Base-by-base conservation (phyloP, 2,888 invertebrate species). In the Aleiodes testaceus region DNA sequence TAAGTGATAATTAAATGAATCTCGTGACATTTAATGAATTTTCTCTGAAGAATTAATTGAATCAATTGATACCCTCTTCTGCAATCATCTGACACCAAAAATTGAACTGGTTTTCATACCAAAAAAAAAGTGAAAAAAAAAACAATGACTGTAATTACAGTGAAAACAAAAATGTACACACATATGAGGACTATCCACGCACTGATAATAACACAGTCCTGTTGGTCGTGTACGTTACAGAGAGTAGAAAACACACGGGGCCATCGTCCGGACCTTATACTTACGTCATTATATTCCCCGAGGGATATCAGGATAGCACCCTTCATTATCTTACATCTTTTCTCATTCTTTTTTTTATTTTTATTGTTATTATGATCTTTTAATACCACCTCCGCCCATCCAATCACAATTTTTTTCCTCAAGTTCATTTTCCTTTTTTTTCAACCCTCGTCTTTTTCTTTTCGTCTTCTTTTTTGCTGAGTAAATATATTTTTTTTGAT, bases 211-310 rank as follows among this genome's bases (percentile, higher is more conserved):
- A 70, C 53, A 70, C 45, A 50, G 64, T 65, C 64, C 22, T 53
- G 18, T 49, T 14, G 36, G 26, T 44, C 55, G 59, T 49, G 12
- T 68, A 52, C 42, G 53, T 70, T 59, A 30, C 59, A 47, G 49
- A 42, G 59, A 59, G 70, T 65, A 26, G 55, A 70, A 70, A 70
- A 73, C 74, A 68, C 73, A 70, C 63, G 71, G 72, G 73, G 72
- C 77, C 72, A 79, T 78, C 76, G 73, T 65, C 42, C 73, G 77
- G 76, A 80, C 80, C 79, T 79, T 81, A 81, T 82, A 82, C 79
- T 82, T 82, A 82, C 78, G 80, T 82, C 77, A 81, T 82, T 82
- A 81, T 79, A 59, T 59, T 42, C 75, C 74, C 76, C 47, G 63
- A 69, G 73, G 77, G 72, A 75, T 75, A 74, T 64, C 68, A 66